Conservation (phyloP, 1,140 invertebrate genomes). For the Drosophila saltans region DNA sequence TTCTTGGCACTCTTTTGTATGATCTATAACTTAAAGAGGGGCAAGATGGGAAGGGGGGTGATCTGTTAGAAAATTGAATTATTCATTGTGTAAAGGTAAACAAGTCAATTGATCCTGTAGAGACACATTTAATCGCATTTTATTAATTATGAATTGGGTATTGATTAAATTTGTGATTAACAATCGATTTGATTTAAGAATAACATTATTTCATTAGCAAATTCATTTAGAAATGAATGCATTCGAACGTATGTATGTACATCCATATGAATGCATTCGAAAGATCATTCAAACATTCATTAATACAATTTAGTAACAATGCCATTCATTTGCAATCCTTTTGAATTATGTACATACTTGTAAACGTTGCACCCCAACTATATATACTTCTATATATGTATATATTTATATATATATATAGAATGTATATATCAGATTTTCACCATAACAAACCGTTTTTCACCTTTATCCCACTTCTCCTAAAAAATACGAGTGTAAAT, state of each 20-base stretch:
- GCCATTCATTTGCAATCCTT: not conserved
- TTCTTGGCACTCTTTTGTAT: not conserved
- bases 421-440: not conserved
- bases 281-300: not conserved
- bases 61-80: not conserved
- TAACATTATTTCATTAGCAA: not conserved
- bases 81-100: not conserved
- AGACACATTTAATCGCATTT: too few species aligned
- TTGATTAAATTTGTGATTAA: constrained; percentile 2
- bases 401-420: not conserved
- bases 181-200: not conserved
- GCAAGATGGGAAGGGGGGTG: too few species aligned
- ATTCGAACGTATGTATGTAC: not conserved
- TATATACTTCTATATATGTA: not conserved
- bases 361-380: not conserved
- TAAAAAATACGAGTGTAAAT: constrained; percentile 55
- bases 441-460: not conserved
- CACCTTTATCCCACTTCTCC: not conserved
- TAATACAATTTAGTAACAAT: not conserved
- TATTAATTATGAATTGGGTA: not conserved
- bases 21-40: not conserved
- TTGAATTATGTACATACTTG: constrained; percentile 1
- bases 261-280: not conserved
- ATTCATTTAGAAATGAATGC: not conserved
- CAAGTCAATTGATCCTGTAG: constrained; percentile 5